These are phyloP conservation scores for Hipposideros larvatus DNA, from an alignment of 2,797 vertebrate genomes.

Conservation along the genomic window DNA sequence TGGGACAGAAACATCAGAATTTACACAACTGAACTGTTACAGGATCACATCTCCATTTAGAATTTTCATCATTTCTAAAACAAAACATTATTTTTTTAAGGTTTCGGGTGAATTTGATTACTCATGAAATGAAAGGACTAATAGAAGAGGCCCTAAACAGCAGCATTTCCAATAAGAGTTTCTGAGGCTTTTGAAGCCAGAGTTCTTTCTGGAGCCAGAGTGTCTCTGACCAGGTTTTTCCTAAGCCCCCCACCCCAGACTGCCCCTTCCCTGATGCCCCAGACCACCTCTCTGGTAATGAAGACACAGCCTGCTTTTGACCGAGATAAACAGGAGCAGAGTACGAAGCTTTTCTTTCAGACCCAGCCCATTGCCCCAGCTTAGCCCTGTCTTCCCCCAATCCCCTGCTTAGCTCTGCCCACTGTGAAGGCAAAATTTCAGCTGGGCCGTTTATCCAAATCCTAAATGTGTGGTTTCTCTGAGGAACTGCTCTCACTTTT, in stretches of 20 bases:
- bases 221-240: neutral
- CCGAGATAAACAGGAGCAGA: neutral
- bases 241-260: fast-evolving
- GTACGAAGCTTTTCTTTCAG: neutral
- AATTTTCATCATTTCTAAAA: neutral
- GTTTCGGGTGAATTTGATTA: neutral
- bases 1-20: neutral
- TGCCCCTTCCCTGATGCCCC: neutral
- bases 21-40: neutral
- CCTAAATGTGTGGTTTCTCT: slow-evolving; percentile 31
- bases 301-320: neutral
- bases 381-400: fast-evolving
- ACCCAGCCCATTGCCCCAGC: fast-evolving
- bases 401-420: neutral
- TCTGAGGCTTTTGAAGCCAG: neutral
- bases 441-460: neutral
- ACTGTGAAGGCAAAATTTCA: neutral
- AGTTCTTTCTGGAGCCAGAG: neutral
- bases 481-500: slow-evolving; percentile 25
- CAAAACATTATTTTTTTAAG: neutral
- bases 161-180: neutral
- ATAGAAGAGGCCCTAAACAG: neutral
- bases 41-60: neutral
- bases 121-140: neutral
- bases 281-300: too few relatives aligned